These are phyloP conservation scores for Struthio camelus DNA, from an alignment of 2,113 vertebrate genomes.

Conservation along the genomic window DNA sequence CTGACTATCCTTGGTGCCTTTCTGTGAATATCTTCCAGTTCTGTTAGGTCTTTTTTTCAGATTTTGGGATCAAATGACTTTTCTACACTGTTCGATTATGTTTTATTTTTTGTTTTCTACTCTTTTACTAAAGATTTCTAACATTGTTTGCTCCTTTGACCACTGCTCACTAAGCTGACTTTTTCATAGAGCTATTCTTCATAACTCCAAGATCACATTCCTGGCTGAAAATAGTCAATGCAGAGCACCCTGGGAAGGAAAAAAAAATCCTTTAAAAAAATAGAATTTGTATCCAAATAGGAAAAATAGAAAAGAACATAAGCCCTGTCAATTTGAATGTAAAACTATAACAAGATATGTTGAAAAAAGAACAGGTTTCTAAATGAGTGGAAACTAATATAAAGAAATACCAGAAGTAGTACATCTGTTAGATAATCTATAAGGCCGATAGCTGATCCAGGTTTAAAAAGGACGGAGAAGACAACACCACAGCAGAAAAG, in stretches of 20 bases:
- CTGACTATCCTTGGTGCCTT: background rate
- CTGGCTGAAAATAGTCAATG: background rate
- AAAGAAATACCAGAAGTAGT: background rate
- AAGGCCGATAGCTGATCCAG: background rate
- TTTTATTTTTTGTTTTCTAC: background rate
- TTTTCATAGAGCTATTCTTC: background rate
- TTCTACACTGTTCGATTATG: background rate
- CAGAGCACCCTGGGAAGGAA: background rate
- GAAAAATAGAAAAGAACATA: background rate
- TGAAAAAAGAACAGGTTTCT: background rate
- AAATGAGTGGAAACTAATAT: background rate
- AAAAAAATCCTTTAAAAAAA: background rate
- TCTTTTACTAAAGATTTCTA: background rate
- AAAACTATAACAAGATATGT: background rate
- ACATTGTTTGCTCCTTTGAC: constrained; percentile 1
- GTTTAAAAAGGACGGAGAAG: background rate
- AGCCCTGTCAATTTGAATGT: background rate
- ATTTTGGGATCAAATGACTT: background rate
- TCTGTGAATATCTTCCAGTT: background rate
- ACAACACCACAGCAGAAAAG: background rate
- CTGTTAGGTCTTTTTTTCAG: background rate
- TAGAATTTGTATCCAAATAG: background rate
- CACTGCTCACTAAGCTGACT: background rate
- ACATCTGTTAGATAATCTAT: background rate
- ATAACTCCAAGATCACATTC: background rate